Percentiles rank a stretch among this genome's conserved stretches.
phyloP scores from a whole-genome alignment of 1,140 invertebrate genomes.

The Cephus cinctus region DNA sequence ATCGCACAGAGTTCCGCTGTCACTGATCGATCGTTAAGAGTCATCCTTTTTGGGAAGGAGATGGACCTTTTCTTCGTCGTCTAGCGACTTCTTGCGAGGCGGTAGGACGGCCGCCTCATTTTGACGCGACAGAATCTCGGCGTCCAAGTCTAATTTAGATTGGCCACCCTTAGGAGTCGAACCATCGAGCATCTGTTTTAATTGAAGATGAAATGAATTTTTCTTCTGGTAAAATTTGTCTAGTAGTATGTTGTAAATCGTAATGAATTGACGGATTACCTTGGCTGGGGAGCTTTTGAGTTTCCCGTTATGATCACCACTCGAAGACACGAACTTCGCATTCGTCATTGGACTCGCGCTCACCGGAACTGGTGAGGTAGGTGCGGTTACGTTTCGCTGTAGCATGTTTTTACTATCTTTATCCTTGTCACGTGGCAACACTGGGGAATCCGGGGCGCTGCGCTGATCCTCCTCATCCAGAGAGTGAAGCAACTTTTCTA shows the following conservation, averaged over 20 bases:
- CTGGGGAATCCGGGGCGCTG: conserved; percentile 51
- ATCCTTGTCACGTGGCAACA: conserved; percentile 36
- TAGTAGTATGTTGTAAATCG: no score
- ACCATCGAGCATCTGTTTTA: no score
- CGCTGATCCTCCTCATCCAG: conserved; percentile 67
- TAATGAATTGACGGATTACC: conserved; percentile 24
- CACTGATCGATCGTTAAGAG: conserved; percentile 46
- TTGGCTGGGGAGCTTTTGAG: conserved; percentile 43
- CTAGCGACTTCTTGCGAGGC: conserved; percentile 29
- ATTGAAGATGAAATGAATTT: no score
- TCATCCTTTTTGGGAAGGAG: conserved; percentile 39
- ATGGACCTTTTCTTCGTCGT: conserved; percentile 42
- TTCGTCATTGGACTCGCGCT: conserved; percentile 46
- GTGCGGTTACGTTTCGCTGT: conserved; percentile 37
- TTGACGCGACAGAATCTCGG: conserved; percentile 32
- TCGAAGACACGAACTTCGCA: conserved; percentile 39
- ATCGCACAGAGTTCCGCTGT: conserved; percentile 22
- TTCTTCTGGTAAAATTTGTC: no score
- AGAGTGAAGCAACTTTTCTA: conserved; percentile 71
- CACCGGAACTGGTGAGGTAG: conserved; percentile 43
- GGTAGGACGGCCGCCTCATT: conserved; percentile 26
- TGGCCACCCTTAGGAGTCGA: conserved; percentile 26
- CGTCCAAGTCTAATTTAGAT: conserved; percentile 29
- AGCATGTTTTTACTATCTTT: no score
- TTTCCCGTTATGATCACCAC: conserved; percentile 44